Base-by-base conservation (phyloP, 2,888 invertebrate genomes). In the Cynaeus angustus region DNA sequence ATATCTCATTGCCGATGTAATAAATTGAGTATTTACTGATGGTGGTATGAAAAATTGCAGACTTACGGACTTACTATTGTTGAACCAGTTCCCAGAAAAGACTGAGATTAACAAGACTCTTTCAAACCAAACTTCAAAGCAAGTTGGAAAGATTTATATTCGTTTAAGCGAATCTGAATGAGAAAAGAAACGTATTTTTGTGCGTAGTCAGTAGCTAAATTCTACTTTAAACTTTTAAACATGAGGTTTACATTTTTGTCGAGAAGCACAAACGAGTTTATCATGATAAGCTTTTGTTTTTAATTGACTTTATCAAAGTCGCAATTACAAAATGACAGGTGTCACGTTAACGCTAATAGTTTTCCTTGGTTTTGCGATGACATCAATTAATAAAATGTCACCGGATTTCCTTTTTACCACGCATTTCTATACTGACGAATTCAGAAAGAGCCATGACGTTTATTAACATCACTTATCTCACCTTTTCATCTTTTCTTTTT, bases 381-480 rank as follows among this genome's bases (percentile, higher is more conserved):
- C 21, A 21, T 21, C 21, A 21, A 21, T 21, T 21, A 21, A 21
- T 21, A 4, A 4, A 21, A 4, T 21, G 21, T 48, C n/a, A 48
- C 1, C 14, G n/a, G n/a, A 48, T 16, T 26, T 48, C 12, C 28
- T 50, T 50, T 50, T n/a, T 16, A 28, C 26, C 28, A 21, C 9
- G 48, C 28, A 50, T 10, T 33, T 43, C 9, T 13, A 43, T 13
- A 55, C n/a, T 58, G 58, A 28, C 41, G 30, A 28, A 43, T 43
- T 21, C 45, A 43, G 45, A 58, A 58, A 58, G 43, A 26, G 30
- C 9, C 45, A 12, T 13, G 58, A 45, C 30, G 59, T 46, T 46
- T 59, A 59, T 59, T 45, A 59, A 30, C 46, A 59, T 14, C 59
- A 59, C 45, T 46, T 56, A 26, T 56, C 21, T 21, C 52, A 52